Base-by-base conservation (phyloP, 2,888 invertebrate genomes). In the Ennomos fuscantarius region DNA sequence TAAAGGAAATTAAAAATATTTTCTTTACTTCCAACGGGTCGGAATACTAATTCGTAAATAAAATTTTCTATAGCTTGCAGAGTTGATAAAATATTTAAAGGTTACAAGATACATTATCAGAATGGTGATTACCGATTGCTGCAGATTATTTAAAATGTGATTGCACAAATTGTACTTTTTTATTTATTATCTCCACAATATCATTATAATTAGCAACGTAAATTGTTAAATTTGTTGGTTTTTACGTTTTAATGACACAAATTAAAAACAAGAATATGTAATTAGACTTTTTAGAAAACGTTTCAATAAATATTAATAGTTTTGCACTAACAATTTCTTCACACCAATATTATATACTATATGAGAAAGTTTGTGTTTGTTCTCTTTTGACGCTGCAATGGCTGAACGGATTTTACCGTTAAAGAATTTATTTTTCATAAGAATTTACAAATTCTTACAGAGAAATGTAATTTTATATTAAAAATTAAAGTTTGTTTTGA, bases 91-190 rank as follows among this genome's bases (percentile, higher is more conserved):
- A 13, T 32, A 36, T 47, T 42, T 36, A 36, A n/a, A 9, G 10
- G 36, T 36, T 8, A 36, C 1, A 36, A 36, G 24, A 24, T 24
- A 24, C 24, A 24, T 24, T 24, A 24, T 24, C 24, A 24, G 24
- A 24, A 24, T 24, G 24, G 24, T 24, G 24, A 24, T 24, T 36
- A n/a, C 47, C 37, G 54, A 54, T 54, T 43, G 32, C 13, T 36
- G 10, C 44, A 37, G 47, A 44, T 52, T 40, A 35, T 34, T 24
- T 24, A 24, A 3, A 24, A 40, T 15, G 33, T n/a, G 33, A 44
- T 33, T 13, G 33, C 34, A 12, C 9, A 42, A 9, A n/a, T 8
- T 42, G 42, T 31, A 10, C 42, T 12, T 44, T 40, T 40, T 10
- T 15, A 40, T 6, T 9, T 9, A 40, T 40, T 40, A n/a, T 36